These are phyloP conservation scores for Alosa alosa DNA, from an alignment of 2,113 vertebrate genomes.

Conservation along the genomic window DNA sequence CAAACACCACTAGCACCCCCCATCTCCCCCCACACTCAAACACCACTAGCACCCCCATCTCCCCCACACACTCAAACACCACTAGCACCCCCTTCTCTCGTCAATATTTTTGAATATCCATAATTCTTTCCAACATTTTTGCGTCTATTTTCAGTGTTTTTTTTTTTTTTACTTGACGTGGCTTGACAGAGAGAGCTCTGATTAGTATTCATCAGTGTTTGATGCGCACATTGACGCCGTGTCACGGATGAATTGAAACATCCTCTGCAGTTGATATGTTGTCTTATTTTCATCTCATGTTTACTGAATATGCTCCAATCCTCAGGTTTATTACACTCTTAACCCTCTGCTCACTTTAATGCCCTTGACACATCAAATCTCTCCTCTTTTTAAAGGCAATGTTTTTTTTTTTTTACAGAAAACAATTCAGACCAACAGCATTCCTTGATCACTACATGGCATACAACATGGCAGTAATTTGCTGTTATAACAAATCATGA, in stretches of 20 bases:
- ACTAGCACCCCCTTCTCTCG: neutral
- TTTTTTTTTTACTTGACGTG: conserved; percentile 1
- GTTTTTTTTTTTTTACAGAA: neutral
- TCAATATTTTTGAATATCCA: neutral
- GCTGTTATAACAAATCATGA: conserved; percentile 17
- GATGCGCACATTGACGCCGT: neutral
- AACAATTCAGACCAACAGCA: neutral
- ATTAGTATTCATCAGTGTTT: conserved; percentile 20
- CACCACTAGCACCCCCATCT: too few relatives aligned
- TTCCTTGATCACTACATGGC: neutral
- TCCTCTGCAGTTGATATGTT: neutral
- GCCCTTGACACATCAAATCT: neutral
- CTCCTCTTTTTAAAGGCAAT: neutral
- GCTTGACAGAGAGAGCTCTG: conserved; percentile 14
- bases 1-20: too few relatives aligned
- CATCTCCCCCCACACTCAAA: conserved; percentile 14
- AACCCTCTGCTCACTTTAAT: neutral
- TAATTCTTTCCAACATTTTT: neutral
- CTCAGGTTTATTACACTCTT: neutral
- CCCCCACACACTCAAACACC: neutral
- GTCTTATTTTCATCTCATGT: neutral
- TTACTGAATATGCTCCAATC: neutral
- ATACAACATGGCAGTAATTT: conserved; percentile 12
- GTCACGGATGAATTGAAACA: conserved; percentile 18
- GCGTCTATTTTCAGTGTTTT: neutral